Conservation (phyloP, 2,888 invertebrate species). For the Rhagonycha lutea region DNA sequence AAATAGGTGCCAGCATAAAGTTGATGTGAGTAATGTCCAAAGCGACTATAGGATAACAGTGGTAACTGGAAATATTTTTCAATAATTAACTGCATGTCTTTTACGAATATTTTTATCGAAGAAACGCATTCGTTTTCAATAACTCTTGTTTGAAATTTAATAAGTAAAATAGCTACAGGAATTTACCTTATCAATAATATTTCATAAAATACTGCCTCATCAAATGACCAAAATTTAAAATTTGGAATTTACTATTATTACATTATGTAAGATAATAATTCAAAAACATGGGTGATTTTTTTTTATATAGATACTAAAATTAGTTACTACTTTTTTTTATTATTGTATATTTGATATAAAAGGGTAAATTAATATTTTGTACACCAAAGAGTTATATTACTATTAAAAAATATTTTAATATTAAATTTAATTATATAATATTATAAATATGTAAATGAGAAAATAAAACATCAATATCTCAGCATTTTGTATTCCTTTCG, state of each 20-base stretch:
- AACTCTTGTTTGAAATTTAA: not conserved
- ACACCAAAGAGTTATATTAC: not conserved
- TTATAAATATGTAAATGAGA: not conserved
- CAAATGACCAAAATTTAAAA: not conserved
- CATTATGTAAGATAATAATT: too few relatives aligned
- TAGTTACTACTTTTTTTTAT: not conserved
- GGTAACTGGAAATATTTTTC: not conserved
- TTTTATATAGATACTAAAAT: not conserved
- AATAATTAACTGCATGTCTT: not conserved
- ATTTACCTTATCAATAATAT: not conserved
- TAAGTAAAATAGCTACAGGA: not conserved
- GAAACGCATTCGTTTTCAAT: not conserved
- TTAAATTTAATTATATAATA: not conserved
- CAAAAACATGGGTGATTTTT: not conserved
- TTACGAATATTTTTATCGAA: not conserved
- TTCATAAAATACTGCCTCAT: not conserved
- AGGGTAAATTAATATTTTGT: not conserved
- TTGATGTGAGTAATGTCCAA: not conserved
- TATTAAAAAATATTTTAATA: not conserved
- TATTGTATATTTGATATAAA: not conserved
- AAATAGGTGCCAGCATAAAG: too few relatives aligned
- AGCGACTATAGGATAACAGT: not conserved
- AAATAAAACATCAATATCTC: not conserved
- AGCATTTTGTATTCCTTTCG: not conserved
- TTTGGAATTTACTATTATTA: not conserved